Base-by-base conservation (phyloP, 1,140 invertebrate genomes). In the Drosophila pseudoobscura region DNA sequence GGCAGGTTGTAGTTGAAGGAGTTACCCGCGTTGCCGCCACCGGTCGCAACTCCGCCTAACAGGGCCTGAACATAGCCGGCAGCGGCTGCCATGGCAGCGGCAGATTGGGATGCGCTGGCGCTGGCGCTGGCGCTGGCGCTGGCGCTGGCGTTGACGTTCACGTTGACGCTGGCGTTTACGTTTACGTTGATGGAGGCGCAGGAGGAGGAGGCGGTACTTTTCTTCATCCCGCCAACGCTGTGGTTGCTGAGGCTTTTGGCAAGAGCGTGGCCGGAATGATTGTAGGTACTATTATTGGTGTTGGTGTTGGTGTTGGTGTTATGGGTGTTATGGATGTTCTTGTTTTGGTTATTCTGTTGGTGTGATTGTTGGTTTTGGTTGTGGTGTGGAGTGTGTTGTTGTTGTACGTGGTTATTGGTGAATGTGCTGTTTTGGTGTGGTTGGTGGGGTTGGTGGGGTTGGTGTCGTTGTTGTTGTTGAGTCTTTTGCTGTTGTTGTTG, bases 1-100 rank as follows among this genome's bases (percentile, higher is more conserved):
- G 89, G 80, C 53, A 89, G 68, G 60, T 87, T 88, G 22, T 84
- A 90, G 70, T 89, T 89, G n/a, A 89, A 89, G 52, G 89, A 68
- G 46, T 72, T 60, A 8, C 26, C 3, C 22, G 17, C 31, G 11
- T 17, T 15, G 59, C 26, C 11, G 20, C 26, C 1, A 22, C 54
- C 60, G 1, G 31, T 9, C 8, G 31, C 31, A 31, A 31, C 31
- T 9, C 75, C 56, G 0, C 80, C 69, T 0, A 89, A 41, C 6
- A 89, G 45, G 0, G 76, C 83, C 7, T 88, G 75, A 20, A 88
- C 88, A 46, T 84, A 80, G 17, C 64, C 79, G 26, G 75, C 88
- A 6, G 73, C 84, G 15, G 75, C 78, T 6, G 75, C 70, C 13
- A 64, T 65, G 6, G 76, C 80, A 29, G 75, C 74, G 6, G 69